phyloP scores from a whole-genome alignment of 1,140 invertebrate species.

The Platorchestia sp. region DNA sequence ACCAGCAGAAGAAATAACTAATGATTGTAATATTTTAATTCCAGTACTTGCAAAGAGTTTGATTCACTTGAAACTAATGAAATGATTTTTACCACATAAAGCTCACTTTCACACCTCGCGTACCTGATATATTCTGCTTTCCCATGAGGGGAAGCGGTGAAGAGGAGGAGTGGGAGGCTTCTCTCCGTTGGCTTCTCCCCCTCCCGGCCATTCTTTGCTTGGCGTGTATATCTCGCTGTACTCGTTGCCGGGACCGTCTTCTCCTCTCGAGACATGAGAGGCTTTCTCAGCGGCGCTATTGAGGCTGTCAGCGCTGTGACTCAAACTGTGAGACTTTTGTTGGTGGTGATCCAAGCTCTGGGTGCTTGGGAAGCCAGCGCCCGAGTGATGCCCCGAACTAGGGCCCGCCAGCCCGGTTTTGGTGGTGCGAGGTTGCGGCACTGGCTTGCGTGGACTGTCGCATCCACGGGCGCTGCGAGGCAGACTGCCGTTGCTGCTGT shows the following conservation, averaged over 20 bases:
- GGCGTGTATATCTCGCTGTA: slow-evolving; percentile 96
- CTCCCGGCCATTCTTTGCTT: slow-evolving; percentile 78
- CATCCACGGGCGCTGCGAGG: slow-evolving; percentile 63
- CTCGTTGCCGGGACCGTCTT: slow-evolving; percentile 74
- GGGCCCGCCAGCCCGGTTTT: background rate
- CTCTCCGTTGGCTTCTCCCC: slow-evolving; percentile 71
- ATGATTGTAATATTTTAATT: no score
- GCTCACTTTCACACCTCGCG: background rate
- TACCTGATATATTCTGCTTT: slow-evolving; percentile 93
- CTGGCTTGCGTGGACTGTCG: slow-evolving; percentile 67
- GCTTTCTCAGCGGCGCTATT: slow-evolving; percentile 64
- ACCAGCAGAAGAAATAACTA: background rate
- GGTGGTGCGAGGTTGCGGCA: slow-evolving; percentile 69
- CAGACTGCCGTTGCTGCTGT: slow-evolving; percentile 65
- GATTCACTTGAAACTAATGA: background rate
- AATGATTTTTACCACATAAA: background rate
- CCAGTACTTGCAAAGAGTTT: no score
- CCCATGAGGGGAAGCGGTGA: slow-evolving; percentile 90
- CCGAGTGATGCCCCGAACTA: background rate
- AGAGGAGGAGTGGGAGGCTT: slow-evolving; percentile 90
- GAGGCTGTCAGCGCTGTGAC: slow-evolving; percentile 73
- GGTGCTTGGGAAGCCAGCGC: slow-evolving; percentile 11
- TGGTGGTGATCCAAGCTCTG: slow-evolving; percentile 20
- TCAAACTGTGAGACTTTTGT: slow-evolving; percentile 49
- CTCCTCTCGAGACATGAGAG: slow-evolving; percentile 69